Percentiles rank a stretch among this genome's conserved stretches.
Evolutionary conservation across 23 tunicate species (phyloP).

Genomic region (Trididemnum clinides): DNA sequence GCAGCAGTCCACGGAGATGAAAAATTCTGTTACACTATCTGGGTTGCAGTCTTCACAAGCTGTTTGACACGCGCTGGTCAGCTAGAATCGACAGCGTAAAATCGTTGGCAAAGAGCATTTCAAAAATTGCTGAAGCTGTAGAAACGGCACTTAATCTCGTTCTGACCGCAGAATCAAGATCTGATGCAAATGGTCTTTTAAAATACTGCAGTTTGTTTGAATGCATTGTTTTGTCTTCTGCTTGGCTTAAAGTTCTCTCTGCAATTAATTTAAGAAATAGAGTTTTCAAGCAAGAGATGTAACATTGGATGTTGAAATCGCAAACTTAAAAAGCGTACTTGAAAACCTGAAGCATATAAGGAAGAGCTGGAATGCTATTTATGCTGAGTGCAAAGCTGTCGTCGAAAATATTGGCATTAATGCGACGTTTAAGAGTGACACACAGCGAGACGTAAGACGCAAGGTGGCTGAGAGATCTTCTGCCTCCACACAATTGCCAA

Average conservation of each 20-base stretch:
- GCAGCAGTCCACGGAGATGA: not conserved
- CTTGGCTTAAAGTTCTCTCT: not conserved
- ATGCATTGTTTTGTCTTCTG: not conserved
- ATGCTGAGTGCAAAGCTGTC: not conserved
- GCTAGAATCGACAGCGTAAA: not conserved
- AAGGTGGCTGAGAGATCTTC: not conserved
- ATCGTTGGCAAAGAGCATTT: not conserved
- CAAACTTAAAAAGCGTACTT: not conserved
- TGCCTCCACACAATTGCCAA: not conserved
- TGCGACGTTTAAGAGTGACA: not conserved
- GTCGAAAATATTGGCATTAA: not conserved
- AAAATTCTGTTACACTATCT: not conserved
- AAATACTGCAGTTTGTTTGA: not conserved
- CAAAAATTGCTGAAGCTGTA: not conserved
- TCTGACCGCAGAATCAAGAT: not conserved
- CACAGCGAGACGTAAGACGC: not conserved
- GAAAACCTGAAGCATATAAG: not conserved
- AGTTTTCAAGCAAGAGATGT: not conserved
- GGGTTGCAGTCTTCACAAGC: not conserved
- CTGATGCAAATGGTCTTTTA: not conserved
- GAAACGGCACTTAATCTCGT: not conserved
- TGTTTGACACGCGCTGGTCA: not conserved
- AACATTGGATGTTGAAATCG: not conserved
- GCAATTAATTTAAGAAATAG: not conserved
- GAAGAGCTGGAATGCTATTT: not conserved